A percentile compares a stretch with the other conserved stretches of the same genome.
These are phyloP conservation scores for Lysiphlebus fabarum DNA, from an alignment of 1,140 invertebrate species.

Conservation along the genomic window DNA sequence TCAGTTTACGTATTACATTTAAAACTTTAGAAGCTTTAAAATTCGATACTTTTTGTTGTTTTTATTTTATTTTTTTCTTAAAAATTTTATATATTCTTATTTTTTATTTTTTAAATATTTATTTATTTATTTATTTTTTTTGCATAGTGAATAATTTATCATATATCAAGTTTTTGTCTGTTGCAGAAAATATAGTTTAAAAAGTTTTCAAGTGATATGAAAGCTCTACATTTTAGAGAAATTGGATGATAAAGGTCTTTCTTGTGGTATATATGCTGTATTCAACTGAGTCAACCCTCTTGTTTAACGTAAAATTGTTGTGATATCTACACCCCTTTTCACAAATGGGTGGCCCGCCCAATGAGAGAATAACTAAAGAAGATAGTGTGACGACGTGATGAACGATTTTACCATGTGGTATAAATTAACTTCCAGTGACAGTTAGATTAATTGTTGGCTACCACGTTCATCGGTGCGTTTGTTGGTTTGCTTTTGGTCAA, in stretches of 20 bases:
- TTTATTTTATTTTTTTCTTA: neutral
- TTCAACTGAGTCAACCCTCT: slow-evolving; percentile 4
- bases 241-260: slow-evolving; percentile 40
- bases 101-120: neutral
- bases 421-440: slow-evolving; percentile 49
- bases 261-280: neutral
- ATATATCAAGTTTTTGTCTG: slow-evolving; percentile 3
- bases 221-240: slow-evolving; percentile 36
- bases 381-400: slow-evolving; percentile 24
- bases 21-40: slow-evolving; percentile 7
- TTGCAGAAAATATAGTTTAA: slow-evolving; percentile 4
- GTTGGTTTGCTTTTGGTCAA: neutral
- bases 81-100: neutral
- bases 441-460: slow-evolving; percentile 47
- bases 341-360: slow-evolving; percentile 42
- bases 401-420: slow-evolving; percentile 31
- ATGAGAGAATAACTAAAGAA: slow-evolving; percentile 30
- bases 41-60: neutral
- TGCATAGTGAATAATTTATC: too few relatives aligned
- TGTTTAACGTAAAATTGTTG: slow-evolving; percentile 33
- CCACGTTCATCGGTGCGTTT: slow-evolving; percentile 25
- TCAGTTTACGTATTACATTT: slow-evolving; percentile 24
- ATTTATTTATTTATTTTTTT: too few relatives aligned
- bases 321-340: slow-evolving; percentile 10
- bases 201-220: slow-evolving; percentile 30